Base-by-base conservation (phyloP, 2,888 invertebrate species). In the Rhagophthalmus giganteus region DNA sequence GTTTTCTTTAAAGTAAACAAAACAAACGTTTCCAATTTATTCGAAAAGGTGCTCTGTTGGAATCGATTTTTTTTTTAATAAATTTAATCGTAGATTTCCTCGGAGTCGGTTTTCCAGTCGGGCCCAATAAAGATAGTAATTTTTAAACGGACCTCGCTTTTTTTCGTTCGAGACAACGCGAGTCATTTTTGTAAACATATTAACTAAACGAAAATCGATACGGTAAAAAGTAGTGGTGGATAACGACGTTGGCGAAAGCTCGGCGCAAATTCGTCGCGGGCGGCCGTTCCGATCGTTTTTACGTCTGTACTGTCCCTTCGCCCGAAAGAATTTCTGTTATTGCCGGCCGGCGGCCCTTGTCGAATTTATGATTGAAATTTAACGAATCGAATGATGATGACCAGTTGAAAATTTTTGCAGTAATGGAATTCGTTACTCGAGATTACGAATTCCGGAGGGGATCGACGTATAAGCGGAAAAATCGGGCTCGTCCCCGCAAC, bases 381-480 rank as follows among this genome's bases (percentile, higher is more conserved):
- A 64, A 64, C 63, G 63, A 63, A 63, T 61, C 60, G 59, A 63
- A 64, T 63, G 61, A 63, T 56, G 56, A 61, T 60, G 63, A 61
- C 63, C 64, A 63, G 59, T 64, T 50, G 56, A 55, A 61, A 61
- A 64, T 59, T 58, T 62, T 62, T 61, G 46, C 63, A 54, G 60
- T 59, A 67, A 69, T 69, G 68, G 67, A 70, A 69, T 70, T 69
- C 64, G 59, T 58, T 59, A 66, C 63, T 65, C 61, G 68, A 69
- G 67, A 69, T 69, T 68, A 64, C 65, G 67, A 69, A 69, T 70
- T 70, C 68, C 68, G 59, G 60, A 64, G 65, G 68, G 66, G 53
- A 20, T 7, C 34, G 24, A 32, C 38, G 32, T 42, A 51, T 14
- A 41, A 49, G 37, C 41, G 41, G 27, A 42, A 49, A 49, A 34